Evolutionary conservation across 2,888 invertebrate genomes (phyloP), one percentile per base, ranked within the genome.

Genomic region (Amiota minor): DNA sequence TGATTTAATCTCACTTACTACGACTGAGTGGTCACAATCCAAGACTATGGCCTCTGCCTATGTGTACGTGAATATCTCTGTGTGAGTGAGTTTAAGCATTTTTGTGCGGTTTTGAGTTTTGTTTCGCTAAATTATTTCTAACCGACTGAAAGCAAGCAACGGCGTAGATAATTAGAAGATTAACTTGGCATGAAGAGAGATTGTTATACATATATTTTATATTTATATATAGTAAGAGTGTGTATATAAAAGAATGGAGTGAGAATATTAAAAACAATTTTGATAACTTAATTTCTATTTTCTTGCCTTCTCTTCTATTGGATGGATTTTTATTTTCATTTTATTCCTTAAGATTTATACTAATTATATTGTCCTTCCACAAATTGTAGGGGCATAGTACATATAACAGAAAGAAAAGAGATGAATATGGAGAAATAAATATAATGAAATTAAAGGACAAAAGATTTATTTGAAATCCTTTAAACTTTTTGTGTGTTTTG

Each of bases 1-100:
- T 78, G 81, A 83, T 83, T 83, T 83, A 83, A 83, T 83, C 84
- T 83, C 16, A 18, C 46, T 62, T 35, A 45, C 49, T 18, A 79
- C 82, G 78, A 81, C 83, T 80, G 83, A 83, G 83, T 84, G 84
- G 84, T 81, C 35, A 6, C 2, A 35, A 35, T 35, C 35, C 35
- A 35, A 35, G 35, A 8, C 2, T 6, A 6, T 6, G 76, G 79
- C 79, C 84, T 82, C 4, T 61, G 61, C 18, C 14, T 16, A 14
- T 18, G n/a, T 65, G 65, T 35, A 6, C 46, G 47, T 46, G 62
- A 35, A 9, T 23, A 45, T 70, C 67, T 55, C 71, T 71, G 67
- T n/a, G n/a, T n/a, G n/a, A n/a, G n/a, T n/a, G n/a, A 14, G 20
- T 23, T 46, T 55, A 23, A 12, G 71, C 35, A 35, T 53, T 16